Evolutionary conservation across 2,113 vertebrate genomes (phyloP).

Genomic region (Pithys albifrons): DNA sequence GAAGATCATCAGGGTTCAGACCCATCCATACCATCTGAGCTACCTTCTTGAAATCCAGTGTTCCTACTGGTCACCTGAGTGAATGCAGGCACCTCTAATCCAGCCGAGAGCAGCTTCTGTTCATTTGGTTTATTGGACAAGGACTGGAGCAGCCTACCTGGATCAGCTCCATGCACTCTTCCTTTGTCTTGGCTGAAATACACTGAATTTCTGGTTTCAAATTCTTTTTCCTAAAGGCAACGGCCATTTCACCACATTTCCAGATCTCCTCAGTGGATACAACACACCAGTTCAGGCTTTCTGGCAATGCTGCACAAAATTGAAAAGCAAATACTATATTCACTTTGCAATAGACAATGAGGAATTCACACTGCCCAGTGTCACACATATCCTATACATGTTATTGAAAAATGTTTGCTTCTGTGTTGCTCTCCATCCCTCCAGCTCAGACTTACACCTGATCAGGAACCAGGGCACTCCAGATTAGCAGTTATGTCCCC

Average conservation of each 20-base stretch:
- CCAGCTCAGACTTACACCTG: background rate
- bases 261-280: slow-evolving; percentile 83
- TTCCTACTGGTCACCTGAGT: background rate
- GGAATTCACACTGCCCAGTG: background rate
- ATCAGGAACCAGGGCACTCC: background rate
- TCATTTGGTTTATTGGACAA: background rate
- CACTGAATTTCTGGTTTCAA: slow-evolving; percentile 85
- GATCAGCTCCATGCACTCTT: slow-evolving; percentile 86
- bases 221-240: slow-evolving; percentile 75
- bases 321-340: background rate
- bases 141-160: slow-evolving; percentile 75
- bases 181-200: slow-evolving; percentile 77
- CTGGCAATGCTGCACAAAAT: slow-evolving; percentile 74
- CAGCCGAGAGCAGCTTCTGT: background rate
- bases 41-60: background rate
- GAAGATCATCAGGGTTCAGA: background rate
- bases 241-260: slow-evolving; percentile 88
- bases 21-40: background rate
- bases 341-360: background rate
- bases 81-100: background rate
- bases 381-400: background rate
- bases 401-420: background rate
- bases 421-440: background rate
- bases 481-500: background rate
- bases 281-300: slow-evolving; percentile 88